Percentiles rank a stretch among this genome's conserved stretches.
phyloP scores from a whole-genome alignment of 2,113 vertebrate species.

The Lathamus discolor region DNA sequence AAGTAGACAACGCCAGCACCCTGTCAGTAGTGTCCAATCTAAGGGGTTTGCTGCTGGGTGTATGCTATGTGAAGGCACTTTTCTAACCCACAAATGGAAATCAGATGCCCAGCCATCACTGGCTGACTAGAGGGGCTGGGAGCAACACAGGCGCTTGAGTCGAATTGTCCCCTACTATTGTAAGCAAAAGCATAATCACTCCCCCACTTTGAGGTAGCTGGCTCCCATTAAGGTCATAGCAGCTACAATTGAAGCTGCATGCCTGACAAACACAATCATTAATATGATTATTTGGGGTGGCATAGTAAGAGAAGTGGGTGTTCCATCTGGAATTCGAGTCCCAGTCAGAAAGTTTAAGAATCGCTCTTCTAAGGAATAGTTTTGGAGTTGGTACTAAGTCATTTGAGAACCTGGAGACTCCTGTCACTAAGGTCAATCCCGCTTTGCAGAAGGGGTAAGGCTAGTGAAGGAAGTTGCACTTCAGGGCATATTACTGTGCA shows the following conservation, averaged over 20 bases:
- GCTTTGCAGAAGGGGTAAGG: not conserved
- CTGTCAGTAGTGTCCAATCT: not conserved
- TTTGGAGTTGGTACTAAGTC: not conserved
- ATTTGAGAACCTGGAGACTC: not conserved
- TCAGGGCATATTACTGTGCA: not conserved
- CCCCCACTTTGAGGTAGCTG: not conserved
- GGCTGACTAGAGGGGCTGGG: not conserved
- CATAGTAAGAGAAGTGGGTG: not conserved
- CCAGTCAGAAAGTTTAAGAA: not conserved
- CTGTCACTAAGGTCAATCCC: not conserved
- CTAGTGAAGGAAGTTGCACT: not conserved
- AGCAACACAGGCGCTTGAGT: not conserved
- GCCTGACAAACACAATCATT: not conserved
- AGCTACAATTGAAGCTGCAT: not conserved
- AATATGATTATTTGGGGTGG: not conserved
- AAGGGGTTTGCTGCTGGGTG: not conserved
- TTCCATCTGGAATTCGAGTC: accelerated
- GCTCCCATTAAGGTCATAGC: not conserved
- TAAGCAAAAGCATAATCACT: not conserved
- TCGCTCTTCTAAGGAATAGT: not conserved
- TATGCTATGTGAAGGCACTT: not conserved
- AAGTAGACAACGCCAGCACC: not conserved
- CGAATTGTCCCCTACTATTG: not conserved
- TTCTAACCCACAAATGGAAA: not conserved
- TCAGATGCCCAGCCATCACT: not conserved